Evolutionary conservation across 2,113 vertebrate species (phyloP), one percentile per base, ranked within the genome.

Genomic region (Rhagologus leucostigma): DNA sequence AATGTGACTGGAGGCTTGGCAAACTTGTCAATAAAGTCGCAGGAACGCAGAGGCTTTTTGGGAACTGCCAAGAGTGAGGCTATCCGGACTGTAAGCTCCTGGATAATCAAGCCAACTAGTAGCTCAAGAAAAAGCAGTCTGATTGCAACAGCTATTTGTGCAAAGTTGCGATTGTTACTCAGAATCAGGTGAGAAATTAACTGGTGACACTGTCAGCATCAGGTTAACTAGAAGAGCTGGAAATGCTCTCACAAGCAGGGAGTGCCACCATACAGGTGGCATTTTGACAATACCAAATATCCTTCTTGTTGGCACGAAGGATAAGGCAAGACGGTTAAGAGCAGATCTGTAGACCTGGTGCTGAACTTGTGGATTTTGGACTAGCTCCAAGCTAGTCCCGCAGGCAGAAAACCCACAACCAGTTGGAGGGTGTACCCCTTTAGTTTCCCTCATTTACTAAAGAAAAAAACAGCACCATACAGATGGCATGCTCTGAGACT

Each of bases 241-340:
- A 69, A 87, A 14, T 29, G 8, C 17, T 52, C 42, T 76, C 1
- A 2, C 7, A 47, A 64, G 42, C 41, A 50, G 49, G 6, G 20
- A 50, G n/a, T 0, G 0, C 11, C 5, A 1, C 22, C 2, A 19
- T n/a, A 41, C 33, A 32, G 46, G 68, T 70, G 35, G 9, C 33
- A 6, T 70, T 85, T 87, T 73, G 18, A n/a, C 62, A 83, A 4
- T 7, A 4, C 8, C 10, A 41, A n/a, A 49, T 75, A 65, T 26
- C 24, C 24, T 73, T 44, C 27, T 30, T 15, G 26, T 35, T 49
- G 59, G 23, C 37, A 59, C 4, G 27, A 60, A 46, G 33, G 22
- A 18, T 6, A 9, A 49, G 24, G 53, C 27, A 64, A 73, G 16
- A 37, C 29, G 24, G 35, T 27, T 19, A 39, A 39, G 21, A 88